Evolutionary conservation across 2,797 vertebrate genomes (phyloP).

Genomic region (Chloroceryle inda): DNA sequence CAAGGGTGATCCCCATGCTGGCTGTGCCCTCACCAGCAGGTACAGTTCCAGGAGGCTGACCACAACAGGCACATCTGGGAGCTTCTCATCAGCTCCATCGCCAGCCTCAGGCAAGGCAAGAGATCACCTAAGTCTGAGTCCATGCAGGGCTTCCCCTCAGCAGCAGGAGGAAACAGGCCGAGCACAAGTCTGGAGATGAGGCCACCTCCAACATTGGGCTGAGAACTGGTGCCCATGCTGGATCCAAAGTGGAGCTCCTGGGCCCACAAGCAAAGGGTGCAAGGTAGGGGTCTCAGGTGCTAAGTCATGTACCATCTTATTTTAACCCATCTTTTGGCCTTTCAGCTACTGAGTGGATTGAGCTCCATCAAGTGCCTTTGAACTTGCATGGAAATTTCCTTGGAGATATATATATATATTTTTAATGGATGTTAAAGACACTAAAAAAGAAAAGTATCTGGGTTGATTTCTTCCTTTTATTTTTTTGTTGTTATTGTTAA

Average conservation of each 20-base stretch:
- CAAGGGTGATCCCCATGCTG: fast-evolving
- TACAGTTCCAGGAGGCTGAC: not conserved
- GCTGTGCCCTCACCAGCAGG: not conserved
- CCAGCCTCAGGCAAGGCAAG: not conserved
- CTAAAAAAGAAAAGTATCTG: not conserved
- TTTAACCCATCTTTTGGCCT: not conserved
- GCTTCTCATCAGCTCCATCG: not conserved
- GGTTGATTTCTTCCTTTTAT: fast-evolving
- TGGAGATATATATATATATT: not conserved
- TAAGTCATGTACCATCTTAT: not conserved
- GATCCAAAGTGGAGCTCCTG: not conserved
- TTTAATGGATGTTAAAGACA: not conserved
- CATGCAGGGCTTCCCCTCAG: fast-evolving
- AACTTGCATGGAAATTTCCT: not conserved
- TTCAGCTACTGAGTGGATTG: not conserved
- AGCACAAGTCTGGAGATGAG: not conserved
- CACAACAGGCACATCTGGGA: not conserved
- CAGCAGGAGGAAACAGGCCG: not conserved
- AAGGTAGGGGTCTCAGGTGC: not conserved
- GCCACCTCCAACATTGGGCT: fast-evolving
- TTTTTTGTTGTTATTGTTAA: not conserved
- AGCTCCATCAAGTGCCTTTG: not conserved
- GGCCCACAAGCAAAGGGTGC: not conserved
- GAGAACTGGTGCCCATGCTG: not conserved
- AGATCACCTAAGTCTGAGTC: not conserved